These are phyloP conservation scores for Cydia pomonella DNA, from an alignment of 1,140 invertebrate species.

Conservation along the genomic window DNA sequence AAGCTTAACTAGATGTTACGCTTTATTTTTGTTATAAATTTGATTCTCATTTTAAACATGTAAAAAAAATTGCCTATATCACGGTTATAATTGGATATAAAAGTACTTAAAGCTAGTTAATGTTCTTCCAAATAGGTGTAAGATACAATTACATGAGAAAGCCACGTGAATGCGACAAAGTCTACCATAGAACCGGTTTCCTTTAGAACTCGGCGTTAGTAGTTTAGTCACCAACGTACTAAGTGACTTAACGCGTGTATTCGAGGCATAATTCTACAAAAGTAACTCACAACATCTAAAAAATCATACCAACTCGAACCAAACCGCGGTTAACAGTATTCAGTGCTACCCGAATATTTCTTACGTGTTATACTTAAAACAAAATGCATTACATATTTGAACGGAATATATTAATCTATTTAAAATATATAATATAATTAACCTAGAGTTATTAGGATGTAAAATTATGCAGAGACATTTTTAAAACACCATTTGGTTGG, in stretches of 20 bases:
- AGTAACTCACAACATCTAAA: not conserved
- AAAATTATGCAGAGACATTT: conserved; percentile 14
- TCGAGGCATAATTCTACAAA: not conserved
- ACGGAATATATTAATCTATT: conserved; percentile 33
- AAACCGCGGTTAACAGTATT: not conserved
- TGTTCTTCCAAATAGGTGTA: too few species aligned
- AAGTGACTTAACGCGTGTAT: not conserved
- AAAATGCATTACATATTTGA: conserved; percentile 29
- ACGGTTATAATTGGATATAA: too few species aligned
- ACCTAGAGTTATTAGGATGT: conserved; percentile 13
- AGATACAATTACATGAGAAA: too few species aligned
- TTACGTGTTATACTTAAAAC: conserved; percentile 4
- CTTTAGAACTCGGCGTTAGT: too few species aligned
- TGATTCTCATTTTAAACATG: too few species aligned
- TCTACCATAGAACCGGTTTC: too few species aligned
- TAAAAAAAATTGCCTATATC: too few species aligned
- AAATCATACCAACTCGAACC: not conserved
- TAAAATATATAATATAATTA: conserved; percentile 25
- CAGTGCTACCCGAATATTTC: not conserved
- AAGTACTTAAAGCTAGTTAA: too few species aligned
- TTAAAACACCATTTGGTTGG: not conserved
- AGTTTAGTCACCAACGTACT: too few species aligned
- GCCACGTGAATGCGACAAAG: too few species aligned
- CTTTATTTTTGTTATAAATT: too few species aligned
- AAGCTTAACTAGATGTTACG: not conserved